phyloP scores from a whole-genome alignment of 2,888 invertebrate species.

The Nephrotoma flavescens region DNA sequence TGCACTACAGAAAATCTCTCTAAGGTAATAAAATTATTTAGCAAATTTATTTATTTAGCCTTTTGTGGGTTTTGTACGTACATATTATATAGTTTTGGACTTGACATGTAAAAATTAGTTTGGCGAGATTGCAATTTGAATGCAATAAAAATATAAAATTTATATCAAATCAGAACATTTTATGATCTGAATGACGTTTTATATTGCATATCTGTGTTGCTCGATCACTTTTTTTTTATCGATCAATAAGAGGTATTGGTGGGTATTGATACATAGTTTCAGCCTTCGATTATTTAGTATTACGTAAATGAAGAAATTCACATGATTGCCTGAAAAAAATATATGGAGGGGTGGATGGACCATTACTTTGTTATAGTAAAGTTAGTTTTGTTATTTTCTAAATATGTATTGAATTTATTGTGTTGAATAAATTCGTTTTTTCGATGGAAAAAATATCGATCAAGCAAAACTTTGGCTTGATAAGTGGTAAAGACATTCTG shows the following conservation, averaged over 20 bases:
- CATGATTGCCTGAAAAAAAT: too few relatives aligned
- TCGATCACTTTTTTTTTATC: background rate
- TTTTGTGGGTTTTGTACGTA: background rate
- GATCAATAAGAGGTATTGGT: background rate
- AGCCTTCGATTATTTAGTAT: too few relatives aligned
- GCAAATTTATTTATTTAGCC: background rate
- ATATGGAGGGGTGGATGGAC: too few relatives aligned
- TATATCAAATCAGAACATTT: background rate
- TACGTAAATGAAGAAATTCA: too few relatives aligned
- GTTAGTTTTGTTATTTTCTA: too few relatives aligned
- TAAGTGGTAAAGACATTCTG: too few relatives aligned
- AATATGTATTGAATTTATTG: too few relatives aligned
- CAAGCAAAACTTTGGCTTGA: too few relatives aligned
- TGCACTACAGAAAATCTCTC: background rate
- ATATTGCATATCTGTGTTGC: background rate
- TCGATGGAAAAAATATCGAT: too few relatives aligned
- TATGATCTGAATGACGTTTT: background rate
- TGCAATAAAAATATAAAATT: background rate
- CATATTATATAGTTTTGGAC: background rate
- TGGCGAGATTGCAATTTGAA: background rate
- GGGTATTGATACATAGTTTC: background rate
- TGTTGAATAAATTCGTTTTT: too few relatives aligned
- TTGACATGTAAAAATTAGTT: background rate
- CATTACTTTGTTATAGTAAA: too few relatives aligned
- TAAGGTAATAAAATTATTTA: background rate